Evolutionary conservation across 2,113 vertebrate genomes (phyloP), one percentile per base, ranked within the genome.

Genomic region (Spea bombifrons): DNA sequence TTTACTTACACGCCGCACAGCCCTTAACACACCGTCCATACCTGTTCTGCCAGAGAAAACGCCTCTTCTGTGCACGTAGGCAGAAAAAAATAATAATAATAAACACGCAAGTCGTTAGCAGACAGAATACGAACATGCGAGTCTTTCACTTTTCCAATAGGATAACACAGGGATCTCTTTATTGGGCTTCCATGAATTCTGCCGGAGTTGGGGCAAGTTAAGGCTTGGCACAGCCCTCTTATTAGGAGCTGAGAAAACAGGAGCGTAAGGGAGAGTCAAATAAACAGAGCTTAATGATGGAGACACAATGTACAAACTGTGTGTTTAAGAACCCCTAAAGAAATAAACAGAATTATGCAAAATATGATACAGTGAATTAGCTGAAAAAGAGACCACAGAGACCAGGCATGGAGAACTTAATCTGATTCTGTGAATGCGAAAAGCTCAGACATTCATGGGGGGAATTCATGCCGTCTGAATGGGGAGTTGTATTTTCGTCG

Each of bases 301-400:
- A 73, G 65, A 66, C 71, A 74, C 69, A 74, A 80, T 74, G 78
- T 80, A 80, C 78, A 74, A 80, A 74, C 71, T 73, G 78, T 80
- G 78, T 74, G 78, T 63, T 49, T 61, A 80, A 80, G 71, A 68
- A 73, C 63, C 78, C 78, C 71, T 67, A 68, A 67, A 66, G 55
- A 80, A 80, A 80, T 80, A 80, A 80, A 80, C 78, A 80, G 55
- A 80, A 80, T 80, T 80, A 80, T 80, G 71, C 78, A 80, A 80
- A 80, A 74, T 80, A 68, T 73, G 78, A 80, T 74, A 61, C 78
- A 74, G 71, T 43, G 64, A 74, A 67, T 74, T 74, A 73, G 71
- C 78, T 74, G 61, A 68, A 80, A 64, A 74, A 73, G 49, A 74
- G 61, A 80, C 71, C 78, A 67, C 78, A 80, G 78, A 65, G 78